phyloP scores from a whole-genome alignment of 2,888 invertebrate species.

The Flexamia atlantica region DNA sequence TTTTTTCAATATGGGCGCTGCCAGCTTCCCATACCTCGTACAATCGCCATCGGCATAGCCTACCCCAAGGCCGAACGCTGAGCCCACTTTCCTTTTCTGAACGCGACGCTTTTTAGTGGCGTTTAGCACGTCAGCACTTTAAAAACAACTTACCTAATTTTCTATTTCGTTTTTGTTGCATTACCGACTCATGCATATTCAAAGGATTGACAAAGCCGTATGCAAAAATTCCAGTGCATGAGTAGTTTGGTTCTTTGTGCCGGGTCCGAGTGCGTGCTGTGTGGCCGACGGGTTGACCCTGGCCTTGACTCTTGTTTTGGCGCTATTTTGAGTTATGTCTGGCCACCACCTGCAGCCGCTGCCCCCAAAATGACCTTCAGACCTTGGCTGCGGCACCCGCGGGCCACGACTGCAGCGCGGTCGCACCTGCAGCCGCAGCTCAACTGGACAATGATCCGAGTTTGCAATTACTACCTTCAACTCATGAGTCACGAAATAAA shows the following conservation, averaged over 20 bases:
- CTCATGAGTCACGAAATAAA: no score
- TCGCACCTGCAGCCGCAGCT: background rate
- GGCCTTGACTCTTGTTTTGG: slow-evolving; percentile 49
- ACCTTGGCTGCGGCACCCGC: slow-evolving; percentile 29
- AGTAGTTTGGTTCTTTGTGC: slow-evolving; percentile 18
- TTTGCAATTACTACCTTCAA: no score
- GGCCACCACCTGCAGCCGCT: slow-evolving; percentile 38
- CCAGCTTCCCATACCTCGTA: no score
- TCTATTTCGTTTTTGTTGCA: background rate
- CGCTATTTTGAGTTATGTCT: slow-evolving; percentile 55
- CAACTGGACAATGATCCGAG: background rate
- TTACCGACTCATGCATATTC: slow-evolving; percentile 13
- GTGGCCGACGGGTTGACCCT: slow-evolving; percentile 19
- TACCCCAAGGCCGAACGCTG: slow-evolving; percentile 15
- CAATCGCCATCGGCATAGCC: no score
- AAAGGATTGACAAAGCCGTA: background rate
- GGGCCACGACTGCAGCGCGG: background rate
- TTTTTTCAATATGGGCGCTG: no score
- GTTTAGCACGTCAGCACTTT: background rate
- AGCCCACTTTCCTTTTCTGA: background rate
- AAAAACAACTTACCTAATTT: background rate
- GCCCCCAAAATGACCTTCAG: slow-evolving; percentile 38
- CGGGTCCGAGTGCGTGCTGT: background rate
- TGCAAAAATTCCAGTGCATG: background rate
- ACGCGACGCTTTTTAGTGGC: no score